Percentiles rank a stretch among this genome's conserved stretches.
These are phyloP conservation scores for Sinohyriopsis cumingii DNA, from an alignment of 2,888 invertebrate genomes.

Conservation along the genomic window DNA sequence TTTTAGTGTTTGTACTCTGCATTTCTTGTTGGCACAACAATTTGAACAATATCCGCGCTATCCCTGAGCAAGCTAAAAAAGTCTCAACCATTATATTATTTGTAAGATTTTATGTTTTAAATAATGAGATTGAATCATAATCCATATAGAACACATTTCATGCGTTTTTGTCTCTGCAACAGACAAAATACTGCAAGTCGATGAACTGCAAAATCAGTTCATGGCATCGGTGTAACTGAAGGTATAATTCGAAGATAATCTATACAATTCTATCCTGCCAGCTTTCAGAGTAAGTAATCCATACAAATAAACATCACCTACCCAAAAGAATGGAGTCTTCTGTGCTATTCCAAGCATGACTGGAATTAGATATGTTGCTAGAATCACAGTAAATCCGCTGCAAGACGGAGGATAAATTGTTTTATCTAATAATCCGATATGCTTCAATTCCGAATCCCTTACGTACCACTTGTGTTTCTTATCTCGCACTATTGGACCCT, in stretches of 20 bases:
- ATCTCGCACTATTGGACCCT: slow-evolving; percentile 25
- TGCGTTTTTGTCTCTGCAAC: no score
- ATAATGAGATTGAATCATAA: no score
- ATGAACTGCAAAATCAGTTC: not conserved
- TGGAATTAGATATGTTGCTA: slow-evolving; percentile 83
- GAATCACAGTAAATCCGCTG: slow-evolving; percentile 91
- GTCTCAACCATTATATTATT: no score
- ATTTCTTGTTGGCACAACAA: no score
- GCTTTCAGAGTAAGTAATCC: slow-evolving; percentile 77
- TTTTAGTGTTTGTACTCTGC: no score
- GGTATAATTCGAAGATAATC: not conserved
- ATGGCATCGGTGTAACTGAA: not conserved
- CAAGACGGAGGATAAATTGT: slow-evolving; percentile 82
- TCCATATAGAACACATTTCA: no score
- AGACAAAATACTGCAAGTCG: no score
- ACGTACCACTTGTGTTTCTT: slow-evolving; percentile 25
- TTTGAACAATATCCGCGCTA: no score
- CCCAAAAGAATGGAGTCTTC: slow-evolving; percentile 71
- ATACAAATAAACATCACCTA: slow-evolving; percentile 91
- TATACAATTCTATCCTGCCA: not conserved
- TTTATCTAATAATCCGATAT: not conserved
- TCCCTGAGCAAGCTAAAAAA: no score
- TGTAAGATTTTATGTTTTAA: no score
- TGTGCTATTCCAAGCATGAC: slow-evolving; percentile 83
- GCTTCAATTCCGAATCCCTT: not conserved